phyloP scores from a whole-genome alignment of 2,113 vertebrate species.

The Aptenodytes forsteri region DNA sequence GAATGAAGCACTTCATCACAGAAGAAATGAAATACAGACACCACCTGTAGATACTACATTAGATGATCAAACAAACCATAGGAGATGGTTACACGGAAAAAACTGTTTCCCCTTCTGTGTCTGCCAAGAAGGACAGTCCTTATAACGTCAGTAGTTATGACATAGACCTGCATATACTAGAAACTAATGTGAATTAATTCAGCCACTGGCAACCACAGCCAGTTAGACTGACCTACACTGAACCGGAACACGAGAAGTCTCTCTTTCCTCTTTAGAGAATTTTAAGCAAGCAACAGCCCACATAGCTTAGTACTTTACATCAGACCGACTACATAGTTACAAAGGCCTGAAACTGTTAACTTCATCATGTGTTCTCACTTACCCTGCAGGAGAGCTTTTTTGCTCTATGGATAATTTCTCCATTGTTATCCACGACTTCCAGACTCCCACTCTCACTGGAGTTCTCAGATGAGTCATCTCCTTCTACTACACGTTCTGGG shows the following conservation, averaged over 20 bases:
- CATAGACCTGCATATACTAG: background rate
- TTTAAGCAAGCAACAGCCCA: background rate
- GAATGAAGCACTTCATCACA: background rate
- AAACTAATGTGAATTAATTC: background rate
- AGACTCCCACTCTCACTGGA: conserved; percentile 93
- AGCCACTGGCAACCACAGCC: background rate
- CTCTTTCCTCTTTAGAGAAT: background rate
- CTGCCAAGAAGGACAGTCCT: background rate
- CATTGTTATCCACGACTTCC: conserved; percentile 89
- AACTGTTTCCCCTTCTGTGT: background rate
- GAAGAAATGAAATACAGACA: background rate
- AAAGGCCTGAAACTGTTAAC: background rate
- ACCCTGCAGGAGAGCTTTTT: conserved; percentile 94
- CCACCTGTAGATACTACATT: background rate
- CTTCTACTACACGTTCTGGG: conserved; percentile 85
- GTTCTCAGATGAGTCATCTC: conserved; percentile 96
- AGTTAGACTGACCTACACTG: background rate
- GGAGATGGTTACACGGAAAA: background rate
- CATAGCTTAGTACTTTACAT: background rate
- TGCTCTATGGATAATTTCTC: conserved; percentile 89
- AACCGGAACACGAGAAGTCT: background rate
- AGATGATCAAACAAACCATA: background rate
- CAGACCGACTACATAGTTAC: background rate
- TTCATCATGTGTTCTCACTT: background rate
- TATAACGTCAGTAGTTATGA: background rate